phyloP scores from a whole-genome alignment of 2,797 vertebrate genomes.

The Jordanella pulchra region DNA sequence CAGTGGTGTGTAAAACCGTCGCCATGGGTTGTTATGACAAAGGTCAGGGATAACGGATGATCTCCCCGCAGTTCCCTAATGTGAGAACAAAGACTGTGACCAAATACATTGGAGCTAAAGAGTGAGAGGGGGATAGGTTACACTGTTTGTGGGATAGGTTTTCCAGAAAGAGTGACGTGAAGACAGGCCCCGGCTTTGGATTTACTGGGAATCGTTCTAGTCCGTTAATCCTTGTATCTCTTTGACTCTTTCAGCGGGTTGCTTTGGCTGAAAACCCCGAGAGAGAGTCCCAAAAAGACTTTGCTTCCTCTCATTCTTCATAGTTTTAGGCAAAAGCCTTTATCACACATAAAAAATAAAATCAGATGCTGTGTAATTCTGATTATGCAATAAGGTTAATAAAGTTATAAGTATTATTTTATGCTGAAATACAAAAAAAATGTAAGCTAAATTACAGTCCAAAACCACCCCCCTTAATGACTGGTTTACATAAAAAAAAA shows the following conservation, averaged over 20 bases:
- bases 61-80: conserved; percentile 74
- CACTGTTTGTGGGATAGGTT: conserved; percentile 75
- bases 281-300: conserved; percentile 35
- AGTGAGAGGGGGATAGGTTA: conserved; percentile 73
- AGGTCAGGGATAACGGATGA: conserved; percentile 79
- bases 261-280: conserved; percentile 39
- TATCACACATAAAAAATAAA: neutral
- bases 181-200: conserved; percentile 71
- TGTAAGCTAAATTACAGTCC: too few species aligned
- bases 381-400: neutral
- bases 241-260: conserved; percentile 67
- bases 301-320: conserved; percentile 41
- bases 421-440: too few species aligned
- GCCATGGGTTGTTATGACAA: conserved; percentile 77
- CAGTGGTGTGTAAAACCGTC: conserved; percentile 62
- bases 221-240: conserved; percentile 74
- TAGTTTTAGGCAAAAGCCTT: conserved; percentile 28
- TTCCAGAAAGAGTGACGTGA: conserved; percentile 72
- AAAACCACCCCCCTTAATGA: too few species aligned
- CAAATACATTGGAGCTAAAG: conserved; percentile 74
- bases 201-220: conserved; percentile 74
- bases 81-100: conserved; percentile 82
- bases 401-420: too few species aligned
- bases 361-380: neutral
- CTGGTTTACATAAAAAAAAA: too few species aligned